Base-by-base conservation (phyloP, 2,797 vertebrate genomes). In the Chanos chanos region DNA sequence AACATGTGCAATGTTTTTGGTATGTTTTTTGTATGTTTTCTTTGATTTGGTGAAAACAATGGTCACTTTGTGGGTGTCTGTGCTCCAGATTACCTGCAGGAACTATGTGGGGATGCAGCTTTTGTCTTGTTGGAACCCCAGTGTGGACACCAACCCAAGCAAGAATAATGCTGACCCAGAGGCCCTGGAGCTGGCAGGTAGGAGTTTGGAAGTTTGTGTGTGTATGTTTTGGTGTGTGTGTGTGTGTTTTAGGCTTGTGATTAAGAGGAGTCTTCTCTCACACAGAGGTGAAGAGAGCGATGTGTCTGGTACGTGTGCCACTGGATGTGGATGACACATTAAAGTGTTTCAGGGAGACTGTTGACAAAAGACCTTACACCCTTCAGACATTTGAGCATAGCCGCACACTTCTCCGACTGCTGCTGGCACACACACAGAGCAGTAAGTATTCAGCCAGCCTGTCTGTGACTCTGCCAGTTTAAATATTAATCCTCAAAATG, bases 321-420 rank as follows among this genome's bases (percentile, higher is more conserved):
- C 70, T 99, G 77, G 89, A 96, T 60, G 87, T 95, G 71, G 79
- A 85, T 8, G 90, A 95, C 71, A 90, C 92, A 1, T 77, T 98
- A 76, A 72, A 70, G 52, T 91, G 84, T 79, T 97, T 95, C 72
- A 87, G 81, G 73, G 86, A 94, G 79, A 87, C 86, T 30, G 50
- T 95, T 48, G 78, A 87, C 75, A 90, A 84, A 73, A 86, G 79
- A 56, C 81, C 79, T 2, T 78, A 88, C 55, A 84, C 87, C 47
- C 85, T 90, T 70, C 86, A 88, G 75, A 76, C 87, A 7, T 80
- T 94, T 40, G 89, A 87, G 65, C 92, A 96, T 70, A 94, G 93
- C 79, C 91, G 87, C 64, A 91, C 90, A 48, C 78, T 97, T 13
- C 85, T 95, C 63, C 69, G 73, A 0, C 83, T 92, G 28, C 86